Conservation (phyloP, 2,797 vertebrate species). For the Lateolabrax maculatus region DNA sequence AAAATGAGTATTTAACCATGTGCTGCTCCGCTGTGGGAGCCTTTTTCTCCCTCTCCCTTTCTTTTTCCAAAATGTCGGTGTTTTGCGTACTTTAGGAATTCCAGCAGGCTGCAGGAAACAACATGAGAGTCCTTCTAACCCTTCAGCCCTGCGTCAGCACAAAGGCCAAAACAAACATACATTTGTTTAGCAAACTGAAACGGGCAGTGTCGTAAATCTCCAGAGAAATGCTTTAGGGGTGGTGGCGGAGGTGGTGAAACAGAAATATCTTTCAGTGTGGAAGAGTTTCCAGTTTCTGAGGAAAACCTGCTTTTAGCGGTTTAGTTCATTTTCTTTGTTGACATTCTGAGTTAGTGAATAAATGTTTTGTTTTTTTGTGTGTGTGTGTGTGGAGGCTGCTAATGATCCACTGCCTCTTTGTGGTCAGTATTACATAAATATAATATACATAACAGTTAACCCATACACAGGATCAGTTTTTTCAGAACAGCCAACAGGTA, state of each 20-base stretch:
- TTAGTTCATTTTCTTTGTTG: neutral
- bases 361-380: neutral
- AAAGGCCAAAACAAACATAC: conserved; percentile 79
- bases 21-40: conserved; percentile 41
- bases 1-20: conserved; percentile 39
- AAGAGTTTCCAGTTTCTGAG: conserved; percentile 1
- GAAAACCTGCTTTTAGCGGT: conserved; percentile 1
- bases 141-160: conserved; percentile 57
- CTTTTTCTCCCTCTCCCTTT: conserved; percentile 11
- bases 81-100: conserved; percentile 63
- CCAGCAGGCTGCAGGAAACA: conserved; percentile 62
- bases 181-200: conserved; percentile 77
- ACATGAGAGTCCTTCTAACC: conserved; percentile 48
- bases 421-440: conserved; percentile 55
- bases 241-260: conserved; percentile 23
- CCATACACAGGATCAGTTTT: neutral
- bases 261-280: conserved; percentile 19
- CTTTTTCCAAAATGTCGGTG: conserved; percentile 44
- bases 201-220: conserved; percentile 58
- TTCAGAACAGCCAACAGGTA: conserved; percentile 22
- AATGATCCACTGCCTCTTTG: conserved; percentile 1
- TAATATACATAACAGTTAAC: conserved; percentile 13
- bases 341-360: conserved; percentile 7
- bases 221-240: conserved; percentile 48
- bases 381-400: neutral